A percentile compares a stretch with the other conserved stretches of the same genome.
Evolutionary conservation across 1,140 invertebrate species (phyloP).

Genomic region (Bombus polaris): DNA sequence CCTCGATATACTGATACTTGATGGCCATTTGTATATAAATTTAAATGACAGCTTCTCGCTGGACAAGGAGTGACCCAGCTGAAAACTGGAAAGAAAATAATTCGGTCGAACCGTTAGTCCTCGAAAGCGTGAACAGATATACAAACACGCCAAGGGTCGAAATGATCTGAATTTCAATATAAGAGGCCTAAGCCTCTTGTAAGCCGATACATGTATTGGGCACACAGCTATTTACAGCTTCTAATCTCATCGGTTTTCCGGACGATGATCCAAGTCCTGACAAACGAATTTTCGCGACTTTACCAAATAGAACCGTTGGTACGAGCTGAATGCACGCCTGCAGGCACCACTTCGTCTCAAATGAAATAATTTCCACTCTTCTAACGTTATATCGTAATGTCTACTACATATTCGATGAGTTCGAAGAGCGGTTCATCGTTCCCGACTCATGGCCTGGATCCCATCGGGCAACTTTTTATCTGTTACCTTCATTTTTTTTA

Average conservation of each 20-base stretch:
- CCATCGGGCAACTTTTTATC: conserved; percentile 10
- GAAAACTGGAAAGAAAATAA: neutral
- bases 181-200: neutral
- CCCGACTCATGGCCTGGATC: conserved; percentile 30
- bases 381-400: conserved; percentile 41
- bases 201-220: neutral
- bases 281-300: neutral
- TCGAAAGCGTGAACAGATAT: neutral
- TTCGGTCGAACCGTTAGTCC: neutral
- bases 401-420: conserved; percentile 51
- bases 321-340: neutral
- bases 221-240: too few species aligned
- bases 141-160: neutral
- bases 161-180: conserved; percentile 5
- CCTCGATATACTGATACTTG: neutral
- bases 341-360: neutral
- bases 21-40: neutral
- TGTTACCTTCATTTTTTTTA: conserved; percentile 15
- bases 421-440: conserved; percentile 26
- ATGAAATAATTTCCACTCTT: conserved; percentile 17
- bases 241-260: neutral
- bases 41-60: neutral
- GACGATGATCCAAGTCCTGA: neutral
- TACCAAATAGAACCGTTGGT: neutral
- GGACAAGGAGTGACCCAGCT: neutral